Evolutionary conservation across 2,797 vertebrate species (phyloP).

Genomic region (Neoniphon sammara): DNA sequence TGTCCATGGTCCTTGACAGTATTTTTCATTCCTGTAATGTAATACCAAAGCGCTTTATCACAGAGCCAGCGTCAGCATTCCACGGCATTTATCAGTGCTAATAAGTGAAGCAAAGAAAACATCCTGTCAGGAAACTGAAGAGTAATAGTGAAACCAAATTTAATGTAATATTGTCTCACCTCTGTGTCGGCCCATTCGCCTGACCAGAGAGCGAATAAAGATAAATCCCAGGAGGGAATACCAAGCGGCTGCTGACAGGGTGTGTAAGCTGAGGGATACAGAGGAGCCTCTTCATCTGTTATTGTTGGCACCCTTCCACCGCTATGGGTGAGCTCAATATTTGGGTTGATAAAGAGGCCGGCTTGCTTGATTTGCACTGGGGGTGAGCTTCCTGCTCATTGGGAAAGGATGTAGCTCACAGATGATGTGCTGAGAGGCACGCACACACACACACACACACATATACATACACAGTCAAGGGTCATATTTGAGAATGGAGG

Average conservation of each 20-base stretch:
- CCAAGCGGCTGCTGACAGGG: conserved; percentile 56
- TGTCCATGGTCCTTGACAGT: conserved; percentile 13
- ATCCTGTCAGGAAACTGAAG: conserved; percentile 61
- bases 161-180: conserved; percentile 49
- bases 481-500: conserved; percentile 57
- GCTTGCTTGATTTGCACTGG: conserved; percentile 56
- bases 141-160: conserved; percentile 56
- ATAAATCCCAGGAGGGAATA: conserved; percentile 65
- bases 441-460: conserved; percentile 1
- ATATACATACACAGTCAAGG: conserved; percentile 17
- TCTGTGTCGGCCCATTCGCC: conserved; percentile 50
- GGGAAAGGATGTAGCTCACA: conserved; percentile 71
- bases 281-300: conserved; percentile 68
- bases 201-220: conserved; percentile 56
- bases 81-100: conserved; percentile 42
- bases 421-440: conserved; percentile 60
- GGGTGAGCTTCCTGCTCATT: conserved; percentile 65
- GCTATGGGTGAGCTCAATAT: conserved; percentile 57
- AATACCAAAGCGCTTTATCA: conserved; percentile 45
- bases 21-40: conserved; percentile 43
- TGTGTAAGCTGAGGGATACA: conserved; percentile 64
- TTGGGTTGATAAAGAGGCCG: conserved; percentile 64
- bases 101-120: conserved; percentile 65
- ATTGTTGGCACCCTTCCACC: conserved; percentile 64
- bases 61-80: conserved; percentile 47